phyloP scores from a whole-genome alignment of 35 echinoderm and acorn worm species.

The Strongylocentrotus purpuratus region DNA sequence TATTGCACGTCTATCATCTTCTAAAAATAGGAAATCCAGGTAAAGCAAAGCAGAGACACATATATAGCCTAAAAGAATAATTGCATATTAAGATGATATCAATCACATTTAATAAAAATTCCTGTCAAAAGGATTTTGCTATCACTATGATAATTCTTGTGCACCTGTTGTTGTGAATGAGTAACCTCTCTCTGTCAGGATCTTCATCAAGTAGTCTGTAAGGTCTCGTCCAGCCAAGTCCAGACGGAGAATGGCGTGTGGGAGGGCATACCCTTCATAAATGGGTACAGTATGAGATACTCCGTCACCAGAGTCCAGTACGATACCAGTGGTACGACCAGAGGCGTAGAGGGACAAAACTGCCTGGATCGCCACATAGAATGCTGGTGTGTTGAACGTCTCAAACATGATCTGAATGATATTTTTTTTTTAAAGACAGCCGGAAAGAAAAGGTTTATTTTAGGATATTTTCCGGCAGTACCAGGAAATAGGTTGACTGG shows the following conservation, averaged over 20 bases:
- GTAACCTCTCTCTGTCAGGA: constrained; percentile 89
- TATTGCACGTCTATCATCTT: too few relatives aligned
- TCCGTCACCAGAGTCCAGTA: constrained; percentile 76
- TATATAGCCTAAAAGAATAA: too few relatives aligned
- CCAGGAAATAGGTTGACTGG: too few relatives aligned
- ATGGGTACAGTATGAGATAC: constrained; percentile 83
- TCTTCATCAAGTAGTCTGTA: constrained; percentile 94
- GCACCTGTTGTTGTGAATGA: constrained; percentile 93
- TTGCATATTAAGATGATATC: too few relatives aligned
- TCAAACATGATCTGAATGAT: constrained; percentile 84
- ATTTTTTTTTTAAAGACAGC: not conserved
- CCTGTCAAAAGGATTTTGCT: too few relatives aligned
- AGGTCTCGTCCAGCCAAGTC: constrained; percentile 88
- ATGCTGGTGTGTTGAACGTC: constrained; percentile 89
- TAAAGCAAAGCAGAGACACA: too few relatives aligned
- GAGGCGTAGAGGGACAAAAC: constrained; percentile 86
- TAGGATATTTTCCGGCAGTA: too few relatives aligned
- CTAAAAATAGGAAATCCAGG: too few relatives aligned
- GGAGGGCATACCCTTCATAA: constrained; percentile 87
- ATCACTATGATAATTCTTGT: not conserved
- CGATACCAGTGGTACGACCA: constrained; percentile 79
- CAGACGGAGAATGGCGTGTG: constrained; percentile 83
- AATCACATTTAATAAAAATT: too few relatives aligned
- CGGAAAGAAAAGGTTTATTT: not conserved
- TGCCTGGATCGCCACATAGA: constrained; percentile 86